A percentile compares a stretch with the other conserved stretches of the same genome.
Evolutionary conservation across 2,113 vertebrate species (phyloP).

Genomic region (Coryphaenoides rupestris): DNA sequence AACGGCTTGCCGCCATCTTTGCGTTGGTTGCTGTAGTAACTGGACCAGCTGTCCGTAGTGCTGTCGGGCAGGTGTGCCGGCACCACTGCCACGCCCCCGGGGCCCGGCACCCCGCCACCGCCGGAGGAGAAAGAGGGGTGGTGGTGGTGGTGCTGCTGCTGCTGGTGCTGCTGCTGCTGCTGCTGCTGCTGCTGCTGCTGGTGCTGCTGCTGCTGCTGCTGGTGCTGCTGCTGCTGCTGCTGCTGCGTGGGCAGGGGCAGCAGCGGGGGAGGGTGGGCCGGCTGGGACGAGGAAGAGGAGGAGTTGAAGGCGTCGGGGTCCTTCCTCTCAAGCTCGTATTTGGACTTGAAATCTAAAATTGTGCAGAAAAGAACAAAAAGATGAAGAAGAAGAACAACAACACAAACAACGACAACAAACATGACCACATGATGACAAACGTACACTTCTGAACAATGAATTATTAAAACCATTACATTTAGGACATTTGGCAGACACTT

Average conservation of each 20-base stretch:
- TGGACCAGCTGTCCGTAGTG: constrained; percentile 94
- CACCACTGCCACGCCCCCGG: constrained; percentile 79
- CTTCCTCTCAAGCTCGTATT: constrained; percentile 81
- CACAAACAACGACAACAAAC: neutral
- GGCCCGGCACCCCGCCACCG: constrained; percentile 75
- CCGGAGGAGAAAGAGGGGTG: constrained; percentile 62
- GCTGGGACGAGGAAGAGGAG: constrained; percentile 64
- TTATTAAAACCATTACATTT: too few relatives aligned
- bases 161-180: too few relatives aligned
- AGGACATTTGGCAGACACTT: too few relatives aligned
- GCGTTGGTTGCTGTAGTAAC: constrained; percentile 85
- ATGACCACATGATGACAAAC: neutral
- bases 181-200: too few relatives aligned
- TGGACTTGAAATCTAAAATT: constrained; percentile 71
- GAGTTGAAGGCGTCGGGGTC: constrained; percentile 81
- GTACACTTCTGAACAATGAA: too few relatives aligned
- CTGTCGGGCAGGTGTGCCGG: constrained; percentile 89
- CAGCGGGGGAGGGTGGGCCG: constrained; percentile 49
- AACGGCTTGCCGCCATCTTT: constrained; percentile 80
- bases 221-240: too few relatives aligned
- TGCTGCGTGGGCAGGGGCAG: constrained; percentile 62
- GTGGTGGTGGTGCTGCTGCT: too few relatives aligned
- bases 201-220: too few relatives aligned
- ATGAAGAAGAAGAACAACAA: neutral
- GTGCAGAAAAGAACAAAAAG: neutral